Evolutionary conservation across 2,888 invertebrate species (phyloP).

Genomic region (Orthosia gracilis): DNA sequence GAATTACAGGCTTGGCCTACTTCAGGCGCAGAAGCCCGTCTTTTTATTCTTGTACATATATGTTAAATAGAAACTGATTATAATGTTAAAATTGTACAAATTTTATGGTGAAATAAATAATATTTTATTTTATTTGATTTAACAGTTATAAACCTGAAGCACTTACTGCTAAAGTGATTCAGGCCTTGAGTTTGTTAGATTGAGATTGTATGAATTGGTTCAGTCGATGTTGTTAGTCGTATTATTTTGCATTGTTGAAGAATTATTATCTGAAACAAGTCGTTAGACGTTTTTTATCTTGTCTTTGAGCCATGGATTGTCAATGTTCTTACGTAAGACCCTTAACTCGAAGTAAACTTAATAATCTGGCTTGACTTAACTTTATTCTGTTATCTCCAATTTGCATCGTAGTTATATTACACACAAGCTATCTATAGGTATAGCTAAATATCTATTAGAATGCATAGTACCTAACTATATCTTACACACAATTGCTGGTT

Average conservation of each 20-base stretch:
- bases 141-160: neutral
- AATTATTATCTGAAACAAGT: neutral
- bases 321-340: neutral
- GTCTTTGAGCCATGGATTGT: neutral
- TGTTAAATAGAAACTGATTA: too few relatives aligned
- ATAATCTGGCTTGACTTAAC: neutral
- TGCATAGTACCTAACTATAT: neutral
- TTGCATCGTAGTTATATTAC: too few relatives aligned
- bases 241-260: neutral
- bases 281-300: neutral
- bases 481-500: neutral
- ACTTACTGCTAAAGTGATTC: slow-evolving; percentile 8
- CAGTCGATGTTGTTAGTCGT: neutral
- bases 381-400: neutral
- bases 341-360: neutral
- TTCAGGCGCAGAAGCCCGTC: too few relatives aligned
- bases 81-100: too few relatives aligned
- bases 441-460: too few relatives aligned
- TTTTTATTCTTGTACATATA: too few relatives aligned
- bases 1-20: too few relatives aligned
- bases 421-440: too few relatives aligned
- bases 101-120: too few relatives aligned
- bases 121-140: too few relatives aligned
- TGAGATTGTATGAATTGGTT: slow-evolving; percentile 6
- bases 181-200: slow-evolving; percentile 19